Percentiles rank a stretch among this genome's conserved stretches.
phyloP scores from a whole-genome alignment of 2,797 vertebrate genomes.

The Tokudaia muenninki region DNA sequence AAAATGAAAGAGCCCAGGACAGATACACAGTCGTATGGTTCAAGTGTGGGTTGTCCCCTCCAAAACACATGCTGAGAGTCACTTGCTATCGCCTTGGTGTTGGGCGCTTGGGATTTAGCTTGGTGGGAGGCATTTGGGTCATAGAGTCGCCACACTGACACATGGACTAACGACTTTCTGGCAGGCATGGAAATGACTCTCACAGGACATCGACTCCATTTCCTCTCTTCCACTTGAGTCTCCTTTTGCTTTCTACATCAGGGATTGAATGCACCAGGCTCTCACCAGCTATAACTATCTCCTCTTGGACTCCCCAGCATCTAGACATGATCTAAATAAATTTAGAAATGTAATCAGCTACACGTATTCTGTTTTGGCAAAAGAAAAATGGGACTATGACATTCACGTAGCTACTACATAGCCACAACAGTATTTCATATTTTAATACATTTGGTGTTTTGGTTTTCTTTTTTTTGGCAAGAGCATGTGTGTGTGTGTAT shows the following conservation, averaged over 20 bases:
- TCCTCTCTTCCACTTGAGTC: not conserved
- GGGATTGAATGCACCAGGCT: not conserved
- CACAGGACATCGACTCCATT: not conserved
- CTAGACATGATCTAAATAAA: not conserved
- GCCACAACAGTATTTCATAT: slow-evolving; percentile 1
- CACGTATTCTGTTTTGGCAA: not conserved
- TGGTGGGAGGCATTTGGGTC: not conserved
- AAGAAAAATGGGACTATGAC: not conserved
- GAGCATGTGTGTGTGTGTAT: not conserved
- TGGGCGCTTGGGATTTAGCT: not conserved
- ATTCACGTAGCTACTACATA: not conserved
- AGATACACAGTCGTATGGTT: not conserved
- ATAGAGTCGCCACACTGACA: not conserved
- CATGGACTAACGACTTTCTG: not conserved
- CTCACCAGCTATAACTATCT: not conserved
- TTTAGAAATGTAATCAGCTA: not conserved
- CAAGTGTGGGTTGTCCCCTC: not conserved
- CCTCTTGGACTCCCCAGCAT: not conserved
- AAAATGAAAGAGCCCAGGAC: not conserved
- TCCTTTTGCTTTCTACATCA: not conserved
- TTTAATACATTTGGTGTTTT: not conserved
- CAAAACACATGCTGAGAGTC: not conserved
- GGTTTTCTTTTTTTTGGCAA: not conserved
- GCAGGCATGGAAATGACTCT: too few species aligned
- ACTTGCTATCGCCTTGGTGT: too few species aligned